These are phyloP conservation scores for Toxotes jaculatrix DNA, from an alignment of 2,113 vertebrate genomes.

Conservation along the genomic window DNA sequence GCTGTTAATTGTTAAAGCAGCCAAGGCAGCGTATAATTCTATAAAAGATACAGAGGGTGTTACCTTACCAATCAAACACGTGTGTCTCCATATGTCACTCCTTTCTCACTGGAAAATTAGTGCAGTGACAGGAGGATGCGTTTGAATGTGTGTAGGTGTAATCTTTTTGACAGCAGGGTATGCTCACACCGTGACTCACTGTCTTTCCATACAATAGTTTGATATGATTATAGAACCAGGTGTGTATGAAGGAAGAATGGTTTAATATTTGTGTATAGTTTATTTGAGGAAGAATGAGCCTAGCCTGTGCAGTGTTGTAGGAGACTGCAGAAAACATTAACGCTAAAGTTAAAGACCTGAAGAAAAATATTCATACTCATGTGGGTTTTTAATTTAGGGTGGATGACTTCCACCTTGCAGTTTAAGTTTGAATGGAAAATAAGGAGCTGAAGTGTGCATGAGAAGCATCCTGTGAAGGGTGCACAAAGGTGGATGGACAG, in stretches of 20 bases:
- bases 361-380: neutral
- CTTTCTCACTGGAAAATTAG: slow-evolving; percentile 40
- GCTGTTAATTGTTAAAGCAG: slow-evolving; percentile 57
- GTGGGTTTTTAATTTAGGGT: neutral
- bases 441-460: slow-evolving; percentile 11
- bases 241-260: slow-evolving; percentile 22
- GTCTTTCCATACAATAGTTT: slow-evolving; percentile 53
- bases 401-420: neutral
- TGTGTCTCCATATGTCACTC: slow-evolving; percentile 55
- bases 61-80: slow-evolving; percentile 44
- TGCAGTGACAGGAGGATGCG: slow-evolving; percentile 37
- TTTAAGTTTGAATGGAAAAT: neutral
- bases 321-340: neutral
- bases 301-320: neutral
- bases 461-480: slow-evolving; percentile 20
- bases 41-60: slow-evolving; percentile 29
- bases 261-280: neutral
- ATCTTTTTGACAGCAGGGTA: slow-evolving; percentile 59
- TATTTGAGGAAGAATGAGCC: slow-evolving; percentile 1
- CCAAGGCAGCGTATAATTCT: slow-evolving; percentile 29
- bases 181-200: slow-evolving; percentile 37
- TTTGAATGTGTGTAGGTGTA: slow-evolving; percentile 55
- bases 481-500: slow-evolving; percentile 2
- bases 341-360: neutral
- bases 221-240: slow-evolving; percentile 48